A percentile compares a stretch with the other conserved stretches of the same genome.
phyloP scores from a whole-genome alignment of 2,888 invertebrate genomes.

The Linnaemya vulpina region DNA sequence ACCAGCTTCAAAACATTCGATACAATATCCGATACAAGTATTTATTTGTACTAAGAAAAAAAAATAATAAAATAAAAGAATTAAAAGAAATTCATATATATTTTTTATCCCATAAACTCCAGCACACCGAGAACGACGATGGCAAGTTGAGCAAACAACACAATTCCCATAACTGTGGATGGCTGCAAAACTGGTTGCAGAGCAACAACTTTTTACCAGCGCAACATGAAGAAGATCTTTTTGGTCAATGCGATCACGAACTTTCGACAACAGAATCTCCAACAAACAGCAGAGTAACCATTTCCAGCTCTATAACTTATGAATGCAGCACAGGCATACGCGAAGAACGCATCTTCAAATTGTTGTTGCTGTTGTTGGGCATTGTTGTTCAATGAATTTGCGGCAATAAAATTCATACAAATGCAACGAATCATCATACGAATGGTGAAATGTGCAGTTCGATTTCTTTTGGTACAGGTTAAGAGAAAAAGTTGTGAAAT shows the following conservation, averaged over 20 bases:
- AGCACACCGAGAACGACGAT: neutral
- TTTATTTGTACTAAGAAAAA: slow-evolving; percentile 22
- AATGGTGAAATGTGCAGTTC: neutral
- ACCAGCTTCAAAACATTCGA: slow-evolving; percentile 53
- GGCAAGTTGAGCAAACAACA: slow-evolving; percentile 8
- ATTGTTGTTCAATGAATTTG: slow-evolving; percentile 69
- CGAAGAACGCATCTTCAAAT: slow-evolving; percentile 9
- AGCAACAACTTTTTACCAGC: slow-evolving; percentile 13
- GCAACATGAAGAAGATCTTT: slow-evolving; percentile 54
- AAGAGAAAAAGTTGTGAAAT: neutral
- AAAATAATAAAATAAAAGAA: neutral
- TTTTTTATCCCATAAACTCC: slow-evolving; percentile 30
- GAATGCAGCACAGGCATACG: slow-evolving; percentile 1
- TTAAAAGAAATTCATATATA: neutral
- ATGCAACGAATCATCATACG: slow-evolving; percentile 65
- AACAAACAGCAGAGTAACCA: slow-evolving; percentile 40
- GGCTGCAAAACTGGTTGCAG: neutral
- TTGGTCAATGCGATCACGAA: slow-evolving; percentile 69
- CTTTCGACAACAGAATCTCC: slow-evolving; percentile 17
- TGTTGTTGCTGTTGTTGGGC: slow-evolving; percentile 16
- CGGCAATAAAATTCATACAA: slow-evolving; percentile 61
- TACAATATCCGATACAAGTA: slow-evolving; percentile 34
- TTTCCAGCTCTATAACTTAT: slow-evolving; percentile 26
- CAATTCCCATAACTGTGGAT: slow-evolving; percentile 55
- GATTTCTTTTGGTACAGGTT: neutral